Evolutionary conservation across 2,888 invertebrate species (phyloP).

Genomic region (Sisyra terminalis): DNA sequence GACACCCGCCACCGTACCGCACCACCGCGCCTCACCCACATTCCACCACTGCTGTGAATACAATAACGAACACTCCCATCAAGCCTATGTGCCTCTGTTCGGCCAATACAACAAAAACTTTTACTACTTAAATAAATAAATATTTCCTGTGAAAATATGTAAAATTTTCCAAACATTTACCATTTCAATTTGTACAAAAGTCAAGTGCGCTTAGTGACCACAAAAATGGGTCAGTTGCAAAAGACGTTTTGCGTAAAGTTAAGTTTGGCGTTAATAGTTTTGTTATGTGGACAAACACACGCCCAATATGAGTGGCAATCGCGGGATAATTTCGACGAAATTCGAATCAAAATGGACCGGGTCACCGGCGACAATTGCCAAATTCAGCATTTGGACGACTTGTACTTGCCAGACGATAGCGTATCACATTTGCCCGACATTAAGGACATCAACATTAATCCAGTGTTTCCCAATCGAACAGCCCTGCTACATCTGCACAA

Average conservation of each 20-base stretch:
- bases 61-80: no score
- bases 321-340: conserved; percentile 78
- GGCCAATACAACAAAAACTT: no score
- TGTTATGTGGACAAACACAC: conserved; percentile 42
- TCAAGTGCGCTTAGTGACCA: no score
- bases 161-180: no score
- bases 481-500: conserved; percentile 86
- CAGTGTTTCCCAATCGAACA: conserved; percentile 87
- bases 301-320: conserved; percentile 87
- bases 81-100: no score
- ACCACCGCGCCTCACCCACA: neutral
- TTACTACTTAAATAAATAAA: no score
- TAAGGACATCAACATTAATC: conserved; percentile 86
- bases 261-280: conserved; percentile 1
- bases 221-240: neutral
- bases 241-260: neutral
- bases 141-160: no score
- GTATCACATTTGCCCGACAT: conserved; percentile 88
- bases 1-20: neutral
- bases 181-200: no score
- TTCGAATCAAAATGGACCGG: conserved; percentile 66
- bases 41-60: no score
- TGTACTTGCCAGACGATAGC: conserved; percentile 67
- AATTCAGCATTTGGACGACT: conserved; percentile 67
- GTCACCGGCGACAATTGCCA: conserved; percentile 79